Evolutionary conservation across 1,140 invertebrate genomes (phyloP).

Genomic region (Mylabris phalerata): DNA sequence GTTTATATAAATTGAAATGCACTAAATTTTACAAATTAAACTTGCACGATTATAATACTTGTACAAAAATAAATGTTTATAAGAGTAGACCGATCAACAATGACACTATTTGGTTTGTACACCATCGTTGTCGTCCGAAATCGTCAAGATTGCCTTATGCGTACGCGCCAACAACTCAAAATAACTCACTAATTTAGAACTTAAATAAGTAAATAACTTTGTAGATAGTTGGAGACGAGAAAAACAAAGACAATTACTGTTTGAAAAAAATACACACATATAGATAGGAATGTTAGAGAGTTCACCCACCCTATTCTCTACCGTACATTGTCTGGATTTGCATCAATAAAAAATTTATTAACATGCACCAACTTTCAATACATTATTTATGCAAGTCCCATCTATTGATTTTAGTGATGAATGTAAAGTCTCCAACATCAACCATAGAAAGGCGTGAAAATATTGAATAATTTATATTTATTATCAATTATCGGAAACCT

Average conservation of each 20-base stretch:
- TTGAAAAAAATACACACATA: background rate
- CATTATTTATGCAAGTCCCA: too few species aligned
- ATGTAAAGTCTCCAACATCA: too few species aligned
- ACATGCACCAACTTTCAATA: too few species aligned
- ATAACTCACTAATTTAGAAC: constrained; percentile 24
- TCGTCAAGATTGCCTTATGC: constrained; percentile 19
- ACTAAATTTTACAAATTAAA: background rate
- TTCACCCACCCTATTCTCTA: constrained; percentile 6
- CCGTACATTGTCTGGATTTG: constrained; percentile 3
- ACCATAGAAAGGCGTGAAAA: too few species aligned
- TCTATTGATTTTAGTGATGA: too few species aligned
- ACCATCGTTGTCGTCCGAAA: background rate
- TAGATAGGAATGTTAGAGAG: background rate
- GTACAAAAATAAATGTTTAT: constrained; percentile 8
- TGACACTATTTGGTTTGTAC: background rate
- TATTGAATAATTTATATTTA: background rate
- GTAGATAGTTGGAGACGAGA: too few species aligned
- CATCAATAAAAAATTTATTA: background rate
- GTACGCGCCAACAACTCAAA: constrained; percentile 22
- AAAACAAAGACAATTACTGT: background rate
- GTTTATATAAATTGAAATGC: background rate
- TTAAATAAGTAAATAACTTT: constrained; percentile 4
- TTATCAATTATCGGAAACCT: too few species aligned
- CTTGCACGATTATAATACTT: constrained; percentile 11
- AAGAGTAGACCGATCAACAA: background rate